Evolutionary conservation across 2,888 invertebrate genomes (phyloP).

Genomic region (Tetranychus piercei): DNA sequence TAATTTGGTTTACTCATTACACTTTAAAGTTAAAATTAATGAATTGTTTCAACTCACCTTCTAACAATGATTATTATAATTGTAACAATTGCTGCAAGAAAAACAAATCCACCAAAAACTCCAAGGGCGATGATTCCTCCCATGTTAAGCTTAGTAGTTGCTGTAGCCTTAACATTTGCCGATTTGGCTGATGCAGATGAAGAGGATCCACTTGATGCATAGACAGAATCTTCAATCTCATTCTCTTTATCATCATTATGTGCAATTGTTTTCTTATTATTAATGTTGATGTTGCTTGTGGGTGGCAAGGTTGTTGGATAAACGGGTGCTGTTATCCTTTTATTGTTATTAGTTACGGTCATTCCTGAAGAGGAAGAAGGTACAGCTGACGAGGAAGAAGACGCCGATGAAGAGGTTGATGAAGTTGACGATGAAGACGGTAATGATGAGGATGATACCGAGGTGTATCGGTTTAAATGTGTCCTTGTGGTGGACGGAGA

Average conservation of each 20-base stretch:
- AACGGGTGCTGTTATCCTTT: background rate
- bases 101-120: slow-evolving; percentile 74
- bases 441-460: background rate
- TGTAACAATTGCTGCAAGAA: slow-evolving; percentile 68
- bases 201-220: slow-evolving; percentile 7
- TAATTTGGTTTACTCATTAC: too few relatives aligned
- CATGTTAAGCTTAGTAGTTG: slow-evolving; percentile 22
- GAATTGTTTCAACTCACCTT: slow-evolving; percentile 44
- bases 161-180: slow-evolving; percentile 14
- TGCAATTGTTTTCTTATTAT: background rate
- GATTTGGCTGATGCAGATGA: slow-evolving; percentile 1
- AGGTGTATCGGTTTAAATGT: background rate
- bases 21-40: background rate
- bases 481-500: background rate
- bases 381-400: background rate
- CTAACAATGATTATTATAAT: slow-evolving; percentile 67
- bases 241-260: slow-evolving; percentile 13
- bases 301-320: background rate
- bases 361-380: background rate
- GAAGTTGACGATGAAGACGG: background rate
- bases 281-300: background rate
- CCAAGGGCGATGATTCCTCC: slow-evolving; percentile 69
- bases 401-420: background rate
- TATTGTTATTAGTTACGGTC: background rate
- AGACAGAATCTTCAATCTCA: slow-evolving; percentile 17